Evolutionary conservation across 2,797 vertebrate genomes (phyloP).

Genomic region (Synanceia verrucosa): DNA sequence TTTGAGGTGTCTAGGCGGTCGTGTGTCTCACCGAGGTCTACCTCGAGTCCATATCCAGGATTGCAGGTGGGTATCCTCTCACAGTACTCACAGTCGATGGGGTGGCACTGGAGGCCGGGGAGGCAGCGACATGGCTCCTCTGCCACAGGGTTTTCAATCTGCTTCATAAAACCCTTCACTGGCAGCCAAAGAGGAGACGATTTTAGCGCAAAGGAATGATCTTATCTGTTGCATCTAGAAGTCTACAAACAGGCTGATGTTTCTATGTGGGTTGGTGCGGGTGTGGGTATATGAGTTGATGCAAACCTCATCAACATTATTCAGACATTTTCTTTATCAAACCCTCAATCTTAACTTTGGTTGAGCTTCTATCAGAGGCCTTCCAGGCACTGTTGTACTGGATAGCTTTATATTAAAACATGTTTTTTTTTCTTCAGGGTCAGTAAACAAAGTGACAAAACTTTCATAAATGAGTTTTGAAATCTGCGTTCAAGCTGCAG

Average conservation of each 20-base stretch:
- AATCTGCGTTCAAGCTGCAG: background rate
- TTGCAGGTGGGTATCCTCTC: slow-evolving; percentile 83
- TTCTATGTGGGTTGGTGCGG: no score
- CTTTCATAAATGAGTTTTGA: background rate
- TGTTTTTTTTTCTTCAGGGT: background rate
- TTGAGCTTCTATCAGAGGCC: background rate
- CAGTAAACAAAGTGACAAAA: background rate
- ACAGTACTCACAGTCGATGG: slow-evolving; percentile 90
- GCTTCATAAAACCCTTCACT: slow-evolving; percentile 88
- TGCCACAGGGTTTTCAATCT: slow-evolving; percentile 79
- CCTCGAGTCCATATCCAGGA: slow-evolving; percentile 81
- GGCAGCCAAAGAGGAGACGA: background rate
- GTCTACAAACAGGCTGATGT: background rate
- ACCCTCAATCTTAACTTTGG: background rate
- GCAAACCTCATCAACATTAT: background rate
- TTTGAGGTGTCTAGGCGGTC: background rate
- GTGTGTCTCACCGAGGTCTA: slow-evolving; percentile 63
- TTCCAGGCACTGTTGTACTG: background rate
- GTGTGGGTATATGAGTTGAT: no score
- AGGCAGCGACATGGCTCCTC: slow-evolving; percentile 87
- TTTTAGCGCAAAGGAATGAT: background rate
- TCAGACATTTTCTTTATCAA: background rate
- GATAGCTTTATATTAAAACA: background rate
- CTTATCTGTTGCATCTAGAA: background rate
- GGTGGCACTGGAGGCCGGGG: slow-evolving; percentile 84